A percentile compares a stretch with the other conserved stretches of the same genome.
These are phyloP conservation scores for Acanthopleura granulata DNA, from an alignment of 2,888 invertebrate species.

Conservation along the genomic window DNA sequence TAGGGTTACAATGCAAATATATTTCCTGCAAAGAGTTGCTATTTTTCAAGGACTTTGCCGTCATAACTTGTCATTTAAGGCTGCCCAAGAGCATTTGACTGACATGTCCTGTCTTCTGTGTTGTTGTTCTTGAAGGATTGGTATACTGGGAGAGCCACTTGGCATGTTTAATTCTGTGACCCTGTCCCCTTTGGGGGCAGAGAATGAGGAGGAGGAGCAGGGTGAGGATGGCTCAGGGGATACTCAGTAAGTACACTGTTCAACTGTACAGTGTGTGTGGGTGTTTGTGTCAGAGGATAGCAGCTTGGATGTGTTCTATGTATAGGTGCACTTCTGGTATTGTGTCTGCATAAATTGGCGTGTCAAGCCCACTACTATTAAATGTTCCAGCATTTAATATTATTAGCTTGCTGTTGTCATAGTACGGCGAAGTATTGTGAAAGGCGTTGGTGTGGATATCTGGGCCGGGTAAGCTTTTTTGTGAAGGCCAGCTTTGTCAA, in stretches of 20 bases:
- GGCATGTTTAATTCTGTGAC: conserved; percentile 58
- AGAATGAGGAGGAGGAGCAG: conserved; percentile 61
- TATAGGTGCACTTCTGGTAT: neutral
- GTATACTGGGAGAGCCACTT: conserved; percentile 62
- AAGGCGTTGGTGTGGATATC: too few relatives aligned
- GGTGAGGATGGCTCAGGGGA: conserved; percentile 45
- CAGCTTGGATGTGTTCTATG: neutral
- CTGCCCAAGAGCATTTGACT: too few relatives aligned
- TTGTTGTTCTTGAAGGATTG: conserved; percentile 45
- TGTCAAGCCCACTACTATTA: neutral
- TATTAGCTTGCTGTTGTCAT: too few relatives aligned
- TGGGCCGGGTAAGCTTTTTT: too few relatives aligned
- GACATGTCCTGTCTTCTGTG: neutral
- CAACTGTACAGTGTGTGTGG: neutral
- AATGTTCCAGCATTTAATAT: too few relatives aligned
- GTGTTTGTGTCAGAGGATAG: neutral
- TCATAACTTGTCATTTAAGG: too few relatives aligned
- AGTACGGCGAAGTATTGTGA: too few relatives aligned
- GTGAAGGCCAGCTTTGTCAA: too few relatives aligned
- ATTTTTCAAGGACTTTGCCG: too few relatives aligned
- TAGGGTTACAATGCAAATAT: too few relatives aligned
- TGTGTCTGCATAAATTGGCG: neutral
- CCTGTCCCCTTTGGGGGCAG: conserved; percentile 60
- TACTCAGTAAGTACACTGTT: conserved; percentile 25
- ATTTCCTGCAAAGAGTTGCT: too few relatives aligned